Evolutionary conservation across 2,113 vertebrate species (phyloP), one percentile per base, ranked within the genome.

Genomic region (Macrotis lagotis): DNA sequence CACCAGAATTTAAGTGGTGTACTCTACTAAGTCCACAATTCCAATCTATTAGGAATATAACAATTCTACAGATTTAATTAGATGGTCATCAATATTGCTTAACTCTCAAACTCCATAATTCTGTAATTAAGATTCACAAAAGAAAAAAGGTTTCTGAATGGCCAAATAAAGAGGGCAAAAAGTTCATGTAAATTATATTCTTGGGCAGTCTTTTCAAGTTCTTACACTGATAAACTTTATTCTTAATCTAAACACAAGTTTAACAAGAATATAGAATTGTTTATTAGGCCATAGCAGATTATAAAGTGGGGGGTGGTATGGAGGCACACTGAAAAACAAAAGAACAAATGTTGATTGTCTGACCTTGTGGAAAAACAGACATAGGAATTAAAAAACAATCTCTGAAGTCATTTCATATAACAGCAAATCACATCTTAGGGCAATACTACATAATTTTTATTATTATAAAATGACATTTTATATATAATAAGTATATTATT

Each of bases 191-290:
- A 37, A 24, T 44, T 83, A 44, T n/a, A 83, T 7, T 83, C 16
- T n/a, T 3, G n/a, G n/a, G 47, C 47, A 14, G 49, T 12, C 1
- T 26, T 91, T 37, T 96, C 31, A 90, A 50, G 0, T 83, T 16
- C 12, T 51, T 24, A 59, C 25, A 89, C 28, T 88, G 44, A 37
- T 19, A 48, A 91, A 47, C 53, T 55, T 95, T 94, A 91, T 31
- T 91, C 37, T 91, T 48, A 90, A 92, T 90, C 90, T 94, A 66
- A 96, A 94, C 37, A 50, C 9, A 95, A 91, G 48, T 94, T 37
- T 95, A 95, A 91, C 37, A 96, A 91, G 49, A 95, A 55, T 47
- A 91, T 91, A 26, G 50, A 22, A 92, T 6, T 91, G 28, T 83
- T 44, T 83, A 5, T 92, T 6, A 92, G 25, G 90, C 50, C 14